Base-by-base conservation (phyloP, 2,797 vertebrate species). In the Arrhamphus sclerolepis region DNA sequence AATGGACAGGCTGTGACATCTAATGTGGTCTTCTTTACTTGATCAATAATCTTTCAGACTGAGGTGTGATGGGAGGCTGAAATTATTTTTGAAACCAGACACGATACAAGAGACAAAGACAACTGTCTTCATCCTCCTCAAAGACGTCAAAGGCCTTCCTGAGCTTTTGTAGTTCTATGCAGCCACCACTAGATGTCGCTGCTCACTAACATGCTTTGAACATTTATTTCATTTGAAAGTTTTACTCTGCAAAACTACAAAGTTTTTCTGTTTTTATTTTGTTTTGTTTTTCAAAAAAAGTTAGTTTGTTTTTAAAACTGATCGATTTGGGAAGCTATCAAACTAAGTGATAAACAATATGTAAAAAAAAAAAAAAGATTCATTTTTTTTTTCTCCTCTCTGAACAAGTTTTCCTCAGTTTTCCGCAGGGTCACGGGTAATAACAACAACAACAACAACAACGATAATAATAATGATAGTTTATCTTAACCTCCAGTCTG, bases 121-220 rank as follows among this genome's bases (percentile, higher is more conserved):
- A n/a, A n/a, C n/a, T n/a, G n/a, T n/a, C n/a, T n/a, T n/a, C n/a
- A n/a, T n/a, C n/a, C n/a, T n/a, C n/a, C n/a, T n/a, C n/a, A 53
- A 13, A 53, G 62, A 53, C 70, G 64, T 78, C 69, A 65, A 10
- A 56, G 46, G 48, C 50, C 49, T 46, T 46, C 6, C 26, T 29
- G 60, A 38, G 53, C 57, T 66, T 22, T 16, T 50, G 69, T 56
- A 56, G 1, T 63, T 52, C 17, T 19, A 49, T 0, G 4, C 18
- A 8, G 1, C 0, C 16, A 31, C 86, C 88, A 89, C 82, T 77
- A 89, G 89, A 56, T 78, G 89, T 76, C 89, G 40, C 86, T 87
- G 62, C 38, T 69, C 46, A 69, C 65, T 66, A 85, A 38, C 34
- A 75, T 20, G 40, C 38, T 34, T 44, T 70, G 6, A 39, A 29